Percentiles rank a stretch among this genome's conserved stretches.
phyloP scores from a whole-genome alignment of 2,888 invertebrate species.

The Synanthedon myopaeformis region DNA sequence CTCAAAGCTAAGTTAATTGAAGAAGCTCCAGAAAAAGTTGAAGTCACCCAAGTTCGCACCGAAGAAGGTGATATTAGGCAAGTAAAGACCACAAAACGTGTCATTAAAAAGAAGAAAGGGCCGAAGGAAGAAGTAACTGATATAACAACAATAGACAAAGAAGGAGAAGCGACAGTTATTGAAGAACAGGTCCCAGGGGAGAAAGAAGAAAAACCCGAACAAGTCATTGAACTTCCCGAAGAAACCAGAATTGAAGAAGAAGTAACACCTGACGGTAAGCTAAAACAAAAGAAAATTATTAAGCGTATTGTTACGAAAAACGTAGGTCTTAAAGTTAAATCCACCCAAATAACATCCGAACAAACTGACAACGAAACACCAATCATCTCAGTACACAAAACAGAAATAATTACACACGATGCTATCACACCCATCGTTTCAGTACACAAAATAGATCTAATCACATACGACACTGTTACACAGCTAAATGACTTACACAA shows the following conservation, averaged over 20 bases:
- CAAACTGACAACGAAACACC: slow-evolving; percentile 32
- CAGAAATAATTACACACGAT: slow-evolving; percentile 18
- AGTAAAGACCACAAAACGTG: too few relatives aligned
- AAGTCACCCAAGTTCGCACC: too few relatives aligned
- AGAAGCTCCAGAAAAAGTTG: too few relatives aligned
- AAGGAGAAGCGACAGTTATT: too few relatives aligned
- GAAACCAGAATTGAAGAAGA: slow-evolving; percentile 23
- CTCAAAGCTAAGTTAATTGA: too few relatives aligned
- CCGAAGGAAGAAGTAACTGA: too few relatives aligned
- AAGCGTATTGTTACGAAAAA: slow-evolving; percentile 43
- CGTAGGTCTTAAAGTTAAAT: slow-evolving; percentile 21
- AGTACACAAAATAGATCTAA: too few relatives aligned
- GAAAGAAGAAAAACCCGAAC: slow-evolving; percentile 3
- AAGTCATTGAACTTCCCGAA: slow-evolving; percentile 31
- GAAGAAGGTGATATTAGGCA: too few relatives aligned
- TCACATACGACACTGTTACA: slow-evolving; percentile 17
- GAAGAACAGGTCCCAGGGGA: slow-evolving; percentile 8
- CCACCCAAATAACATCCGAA: slow-evolving; percentile 20
- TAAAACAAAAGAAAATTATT: slow-evolving; percentile 22
- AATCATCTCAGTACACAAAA: slow-evolving; percentile 8
- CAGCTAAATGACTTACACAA: slow-evolving; percentile 18
- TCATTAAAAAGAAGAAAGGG: too few relatives aligned
- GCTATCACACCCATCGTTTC: too few relatives aligned
- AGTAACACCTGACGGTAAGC: slow-evolving; percentile 19
- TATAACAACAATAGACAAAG: too few relatives aligned